A percentile compares a stretch with the other conserved stretches of the same genome.
Evolutionary conservation across 2,113 vertebrate genomes (phyloP).

Genomic region (Alectura lathami): DNA sequence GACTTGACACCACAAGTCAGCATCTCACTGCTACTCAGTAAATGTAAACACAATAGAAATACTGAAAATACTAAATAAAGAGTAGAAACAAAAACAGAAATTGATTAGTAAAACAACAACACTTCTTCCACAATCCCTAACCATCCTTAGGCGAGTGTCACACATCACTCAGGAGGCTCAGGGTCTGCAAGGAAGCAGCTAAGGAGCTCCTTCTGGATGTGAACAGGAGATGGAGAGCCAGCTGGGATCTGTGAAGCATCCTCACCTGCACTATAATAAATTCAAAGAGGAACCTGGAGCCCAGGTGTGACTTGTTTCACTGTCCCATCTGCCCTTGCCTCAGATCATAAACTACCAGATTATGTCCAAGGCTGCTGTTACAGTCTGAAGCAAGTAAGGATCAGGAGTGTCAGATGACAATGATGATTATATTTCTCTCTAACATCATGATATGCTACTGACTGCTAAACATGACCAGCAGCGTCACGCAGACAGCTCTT

Average conservation of each 20-base stretch:
- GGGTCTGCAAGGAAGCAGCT: neutral
- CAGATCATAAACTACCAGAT: neutral
- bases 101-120: neutral
- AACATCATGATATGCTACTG: rapidly evolving
- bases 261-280: rapidly evolving
- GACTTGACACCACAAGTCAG: neutral
- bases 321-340: neutral
- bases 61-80: neutral
- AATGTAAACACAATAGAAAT: neutral
- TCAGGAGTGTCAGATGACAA: rapidly evolving
- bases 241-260: rapidly evolving
- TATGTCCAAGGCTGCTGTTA: neutral
- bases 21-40: neutral
- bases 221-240: neutral
- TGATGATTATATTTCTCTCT: rapidly evolving
- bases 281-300: neutral
- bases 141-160: neutral
- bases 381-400: neutral
- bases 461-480: neutral
- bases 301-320: neutral
- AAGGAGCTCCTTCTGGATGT: neutral
- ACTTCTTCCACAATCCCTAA: neutral
- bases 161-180: neutral
- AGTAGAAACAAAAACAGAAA: neutral
- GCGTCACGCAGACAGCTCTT: neutral